Percentiles rank a stretch among this genome's conserved stretches.
These are phyloP conservation scores for Popillia japonica DNA, from an alignment of 1,140 invertebrate genomes.

Conservation along the genomic window DNA sequence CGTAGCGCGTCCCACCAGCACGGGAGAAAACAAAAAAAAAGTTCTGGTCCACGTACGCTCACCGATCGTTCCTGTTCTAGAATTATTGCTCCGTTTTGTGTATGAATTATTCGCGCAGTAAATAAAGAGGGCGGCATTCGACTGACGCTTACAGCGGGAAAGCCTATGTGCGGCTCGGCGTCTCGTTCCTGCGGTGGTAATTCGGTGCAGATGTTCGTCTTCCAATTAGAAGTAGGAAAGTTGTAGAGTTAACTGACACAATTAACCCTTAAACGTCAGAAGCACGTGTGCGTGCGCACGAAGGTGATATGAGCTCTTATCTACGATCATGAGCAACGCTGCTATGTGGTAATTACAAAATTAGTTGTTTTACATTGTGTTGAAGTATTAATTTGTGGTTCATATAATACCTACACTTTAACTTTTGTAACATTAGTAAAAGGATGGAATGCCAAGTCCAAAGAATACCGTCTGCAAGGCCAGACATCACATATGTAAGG, in stretches of 20 bases:
- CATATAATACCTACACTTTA: no score
- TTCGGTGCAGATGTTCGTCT: conserved; percentile 23
- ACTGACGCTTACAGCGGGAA: background rate
- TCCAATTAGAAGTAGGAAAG: background rate
- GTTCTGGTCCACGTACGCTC: conserved; percentile 14
- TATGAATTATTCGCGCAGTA: conserved; percentile 18
- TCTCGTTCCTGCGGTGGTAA: conserved; percentile 6
- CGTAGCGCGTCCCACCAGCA: background rate
- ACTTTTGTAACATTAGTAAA: no score
- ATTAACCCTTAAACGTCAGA: conserved; percentile 9
- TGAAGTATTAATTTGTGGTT: no score
- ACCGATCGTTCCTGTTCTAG: conserved; percentile 1
- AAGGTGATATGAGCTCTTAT: background rate
- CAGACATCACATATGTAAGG: no score
- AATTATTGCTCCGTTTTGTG: conserved; percentile 30
- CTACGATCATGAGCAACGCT: background rate
- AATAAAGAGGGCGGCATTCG: conserved; percentile 30
- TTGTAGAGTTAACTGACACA: conserved; percentile 4
- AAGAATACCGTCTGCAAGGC: no score
- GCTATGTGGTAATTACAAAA: no score
- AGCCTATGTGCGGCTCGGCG: background rate
- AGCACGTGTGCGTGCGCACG: background rate
- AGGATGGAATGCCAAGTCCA: no score
- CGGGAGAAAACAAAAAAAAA: background rate
- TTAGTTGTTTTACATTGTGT: no score